Evolutionary conservation across 2,888 invertebrate genomes (phyloP).

Genomic region (Gerris lacustris): DNA sequence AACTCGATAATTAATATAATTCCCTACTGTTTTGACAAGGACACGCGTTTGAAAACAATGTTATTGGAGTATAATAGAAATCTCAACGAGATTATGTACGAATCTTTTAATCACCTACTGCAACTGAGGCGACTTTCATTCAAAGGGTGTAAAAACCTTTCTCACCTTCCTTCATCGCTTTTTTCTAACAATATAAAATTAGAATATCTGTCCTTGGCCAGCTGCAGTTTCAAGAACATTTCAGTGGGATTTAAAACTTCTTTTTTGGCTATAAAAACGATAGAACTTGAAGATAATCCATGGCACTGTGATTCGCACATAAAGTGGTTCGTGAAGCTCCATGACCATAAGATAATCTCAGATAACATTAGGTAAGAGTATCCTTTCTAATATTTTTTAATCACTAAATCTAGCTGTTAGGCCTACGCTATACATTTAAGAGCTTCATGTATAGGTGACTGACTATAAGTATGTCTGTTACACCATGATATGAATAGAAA

Average conservation of each 20-base stretch:
- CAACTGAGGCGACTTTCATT: slow-evolving; percentile 21
- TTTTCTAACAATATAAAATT: slow-evolving; percentile 20
- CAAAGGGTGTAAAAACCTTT: slow-evolving; percentile 18
- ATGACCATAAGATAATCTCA: neutral
- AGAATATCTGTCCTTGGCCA: slow-evolving; percentile 18
- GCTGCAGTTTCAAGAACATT: slow-evolving; percentile 22
- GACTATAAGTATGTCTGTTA: neutral
- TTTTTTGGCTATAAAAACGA: slow-evolving; percentile 12
- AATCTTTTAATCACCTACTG: slow-evolving; percentile 19
- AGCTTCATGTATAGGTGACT: too few species aligned
- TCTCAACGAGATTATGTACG: slow-evolving; percentile 15
- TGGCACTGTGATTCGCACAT: slow-evolving; percentile 22
- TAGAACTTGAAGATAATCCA: slow-evolving; percentile 22
- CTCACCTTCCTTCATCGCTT: slow-evolving; percentile 15
- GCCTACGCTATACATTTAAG: neutral
- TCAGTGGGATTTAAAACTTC: slow-evolving; percentile 15
- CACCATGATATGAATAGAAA: neutral
- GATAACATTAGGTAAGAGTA: slow-evolving; percentile 17
- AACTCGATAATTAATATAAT: slow-evolving; percentile 17
- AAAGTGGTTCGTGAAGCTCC: slow-evolving; percentile 20
- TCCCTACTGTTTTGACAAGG: slow-evolving; percentile 13
- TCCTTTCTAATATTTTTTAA: neutral
- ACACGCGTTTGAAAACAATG: slow-evolving; percentile 12
- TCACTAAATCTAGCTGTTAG: neutral
- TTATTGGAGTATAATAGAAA: slow-evolving; percentile 16